Base-by-base conservation (phyloP, 2,888 invertebrate genomes). In the Frankliniella intonsa region DNA sequence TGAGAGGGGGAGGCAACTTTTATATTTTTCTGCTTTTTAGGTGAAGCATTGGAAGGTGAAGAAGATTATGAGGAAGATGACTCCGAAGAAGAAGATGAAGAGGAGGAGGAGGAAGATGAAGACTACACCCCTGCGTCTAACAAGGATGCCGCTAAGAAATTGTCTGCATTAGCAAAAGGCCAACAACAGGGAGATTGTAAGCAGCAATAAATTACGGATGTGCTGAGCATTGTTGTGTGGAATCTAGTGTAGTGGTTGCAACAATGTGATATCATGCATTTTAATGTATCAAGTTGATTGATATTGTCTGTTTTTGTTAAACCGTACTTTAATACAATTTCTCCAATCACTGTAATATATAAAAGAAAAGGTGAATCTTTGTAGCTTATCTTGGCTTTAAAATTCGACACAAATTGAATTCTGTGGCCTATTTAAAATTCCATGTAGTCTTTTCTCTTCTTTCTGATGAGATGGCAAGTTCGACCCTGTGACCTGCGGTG, bases 21-120 rank as follows among this genome's bases (percentile, higher is more conserved):
- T 80, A 12, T 50, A 50, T 25, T 82, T 25, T 80, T 80, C 38
- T 50, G 11, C 65, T 82, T 85, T 85, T 80, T 81, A 89, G 89
- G 89, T 8, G 89, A 89, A 86, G 89, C 87, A 51, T 90, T 94
- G 81, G 94, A 94, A 86, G 95, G 95, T 83, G 95, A 95, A 83
- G 94, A 93, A 80, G 93, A 93, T 82, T 92, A 94, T 83, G 93
- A 94, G 84, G 92, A 92, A 83, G 93, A 92, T 85, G 92, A 92
- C 83, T 90, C 88, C n/a, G 88, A 86, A 84, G 92, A 92, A 83
- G 93, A 92, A 84, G 92, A 92, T 82, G 95, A 94, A 82, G 94
- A 93, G 55, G 93, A 93, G 83, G 93, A 94, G 84, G 92, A 92
- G 83, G 92, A 92, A 84, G 92, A 92, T 83, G 90, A 87, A 9